Percentiles rank a stretch among this genome's conserved stretches.
Conservation (phyloP, 2,888 invertebrate genomes). For the Byasa hedistus region DNA sequence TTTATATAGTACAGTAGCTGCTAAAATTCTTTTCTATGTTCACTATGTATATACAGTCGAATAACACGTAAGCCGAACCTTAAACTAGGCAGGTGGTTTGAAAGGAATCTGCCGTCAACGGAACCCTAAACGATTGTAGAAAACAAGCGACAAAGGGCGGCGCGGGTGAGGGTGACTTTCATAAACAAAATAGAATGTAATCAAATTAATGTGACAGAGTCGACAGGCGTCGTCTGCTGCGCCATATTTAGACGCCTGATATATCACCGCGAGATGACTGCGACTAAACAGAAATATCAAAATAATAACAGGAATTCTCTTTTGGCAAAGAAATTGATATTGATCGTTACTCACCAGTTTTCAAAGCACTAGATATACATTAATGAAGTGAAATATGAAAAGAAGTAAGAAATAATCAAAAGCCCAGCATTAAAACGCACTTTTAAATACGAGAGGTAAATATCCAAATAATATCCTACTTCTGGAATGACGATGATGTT, state of each 20-base stretch:
- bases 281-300: background rate
- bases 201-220: slow-evolving; percentile 48
- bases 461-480: no score
- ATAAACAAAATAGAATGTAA: slow-evolving; percentile 47
- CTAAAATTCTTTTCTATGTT: no score
- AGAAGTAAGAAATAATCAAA: background rate
- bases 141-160: slow-evolving; percentile 15
- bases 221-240: slow-evolving; percentile 43
- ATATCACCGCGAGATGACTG: slow-evolving; percentile 32
- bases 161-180: slow-evolving; percentile 47
- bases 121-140: slow-evolving; percentile 1
- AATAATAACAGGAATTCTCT: background rate
- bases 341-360: background rate
- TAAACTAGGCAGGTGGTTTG: background rate
- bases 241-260: slow-evolving; percentile 43
- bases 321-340: background rate
- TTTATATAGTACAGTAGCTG: no score
- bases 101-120: background rate
- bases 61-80: no score
- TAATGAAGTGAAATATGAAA: background rate
- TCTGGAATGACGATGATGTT: no score
- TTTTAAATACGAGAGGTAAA: no score
- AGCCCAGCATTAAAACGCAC: no score
- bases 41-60: no score
- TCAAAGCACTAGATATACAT: background rate